These are phyloP conservation scores for Chaunax sp. DNA, from an alignment of 2,797 vertebrate genomes.

Conservation along the genomic window DNA sequence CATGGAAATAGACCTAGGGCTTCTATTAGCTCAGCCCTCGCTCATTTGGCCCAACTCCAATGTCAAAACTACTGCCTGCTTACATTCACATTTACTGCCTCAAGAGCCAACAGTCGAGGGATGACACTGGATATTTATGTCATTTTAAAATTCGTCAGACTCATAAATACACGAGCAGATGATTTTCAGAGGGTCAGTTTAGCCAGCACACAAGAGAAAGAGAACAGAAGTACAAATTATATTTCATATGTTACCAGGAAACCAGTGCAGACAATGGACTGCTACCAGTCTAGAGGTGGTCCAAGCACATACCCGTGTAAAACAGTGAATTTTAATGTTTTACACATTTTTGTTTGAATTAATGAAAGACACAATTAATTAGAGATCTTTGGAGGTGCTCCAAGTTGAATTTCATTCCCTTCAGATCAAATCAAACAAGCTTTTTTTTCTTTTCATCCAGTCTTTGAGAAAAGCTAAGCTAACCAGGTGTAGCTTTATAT, in stretches of 20 bases:
- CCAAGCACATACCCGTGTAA: background rate
- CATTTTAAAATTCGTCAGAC: slow-evolving; percentile 26
- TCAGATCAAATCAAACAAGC: background rate
- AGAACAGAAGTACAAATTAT: background rate
- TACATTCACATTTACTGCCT: slow-evolving; percentile 50
- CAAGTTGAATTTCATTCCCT: background rate
- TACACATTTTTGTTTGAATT: background rate
- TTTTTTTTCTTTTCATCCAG: background rate
- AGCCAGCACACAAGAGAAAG: background rate
- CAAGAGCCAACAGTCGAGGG: slow-evolving; percentile 40
- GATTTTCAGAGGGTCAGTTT: slow-evolving; percentile 27
- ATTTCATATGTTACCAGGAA: background rate
- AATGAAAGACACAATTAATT: background rate
- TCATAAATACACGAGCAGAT: slow-evolving; percentile 25
- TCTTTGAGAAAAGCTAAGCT: too few species aligned
- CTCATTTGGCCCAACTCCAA: slow-evolving; percentile 70
- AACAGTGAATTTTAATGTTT: background rate
- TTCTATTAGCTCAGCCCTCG: slow-evolving; percentile 70
- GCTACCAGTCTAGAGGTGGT: background rate
- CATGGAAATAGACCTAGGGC: slow-evolving; percentile 75
- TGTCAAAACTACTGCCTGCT: slow-evolving; percentile 62
- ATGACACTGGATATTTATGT: slow-evolving; percentile 39
- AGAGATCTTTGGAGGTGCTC: background rate
- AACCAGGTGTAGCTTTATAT: too few species aligned
- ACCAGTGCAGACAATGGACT: background rate